Conservation (phyloP, 2,113 vertebrate genomes). For the Rhea americana region DNA sequence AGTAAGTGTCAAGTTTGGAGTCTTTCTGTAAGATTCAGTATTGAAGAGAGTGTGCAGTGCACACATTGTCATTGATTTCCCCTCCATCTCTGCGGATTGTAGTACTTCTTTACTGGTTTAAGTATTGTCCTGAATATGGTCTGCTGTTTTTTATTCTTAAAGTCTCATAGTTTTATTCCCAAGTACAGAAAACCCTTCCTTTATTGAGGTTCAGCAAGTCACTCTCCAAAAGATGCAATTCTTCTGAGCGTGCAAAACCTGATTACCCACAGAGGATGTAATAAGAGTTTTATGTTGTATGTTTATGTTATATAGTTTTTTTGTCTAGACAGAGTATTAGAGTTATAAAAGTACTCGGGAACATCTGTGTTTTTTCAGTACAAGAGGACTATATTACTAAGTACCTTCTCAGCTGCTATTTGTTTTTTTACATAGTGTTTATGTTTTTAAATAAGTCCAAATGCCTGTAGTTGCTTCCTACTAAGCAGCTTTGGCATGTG, state of each 20-base stretch:
- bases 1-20: background rate
- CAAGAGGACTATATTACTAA: constrained; percentile 15
- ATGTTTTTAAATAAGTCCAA: background rate
- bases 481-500: background rate
- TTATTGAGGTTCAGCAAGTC: constrained; percentile 46
- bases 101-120: background rate
- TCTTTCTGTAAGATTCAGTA: background rate
- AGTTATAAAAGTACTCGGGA: constrained; percentile 36
- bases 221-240: constrained; percentile 24
- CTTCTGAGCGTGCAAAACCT: constrained; percentile 30
- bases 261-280: constrained; percentile 52
- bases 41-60: background rate
- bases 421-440: background rate
- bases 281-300: constrained; percentile 16
- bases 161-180: background rate
- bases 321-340: constrained; percentile 75
- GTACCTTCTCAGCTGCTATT: constrained; percentile 46
- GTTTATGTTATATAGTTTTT: constrained; percentile 45
- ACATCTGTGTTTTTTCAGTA: constrained; percentile 52
- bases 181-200: background rate
- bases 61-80: background rate
- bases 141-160: constrained; percentile 7
- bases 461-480: background rate
- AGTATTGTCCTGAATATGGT: constrained; percentile 5
- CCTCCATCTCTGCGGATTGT: background rate